phyloP scores from a whole-genome alignment of 1,140 invertebrate species.

The Zaprionus lachaisei region DNA sequence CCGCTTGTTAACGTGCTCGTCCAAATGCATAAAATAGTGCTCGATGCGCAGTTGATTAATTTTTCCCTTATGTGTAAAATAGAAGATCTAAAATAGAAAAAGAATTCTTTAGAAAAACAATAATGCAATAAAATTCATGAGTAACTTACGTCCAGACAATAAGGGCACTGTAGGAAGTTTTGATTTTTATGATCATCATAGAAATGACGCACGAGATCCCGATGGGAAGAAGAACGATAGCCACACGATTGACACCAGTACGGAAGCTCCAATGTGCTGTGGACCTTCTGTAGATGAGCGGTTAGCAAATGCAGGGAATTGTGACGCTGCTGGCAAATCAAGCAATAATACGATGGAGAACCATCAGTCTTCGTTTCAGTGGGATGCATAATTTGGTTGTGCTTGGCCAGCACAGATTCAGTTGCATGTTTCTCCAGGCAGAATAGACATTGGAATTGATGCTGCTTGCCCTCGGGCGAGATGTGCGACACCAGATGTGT shows the following conservation, averaged over 20 bases:
- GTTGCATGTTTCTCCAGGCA: slow-evolving; percentile 86
- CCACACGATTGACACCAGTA: slow-evolving; percentile 91
- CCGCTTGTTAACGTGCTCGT: slow-evolving; percentile 67
- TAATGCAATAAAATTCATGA: background rate
- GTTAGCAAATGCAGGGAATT: slow-evolving; percentile 87
- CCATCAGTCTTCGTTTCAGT: slow-evolving; percentile 86
- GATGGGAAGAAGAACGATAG: slow-evolving; percentile 91
- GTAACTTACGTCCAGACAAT: slow-evolving; percentile 88
- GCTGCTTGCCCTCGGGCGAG: slow-evolving; percentile 81
- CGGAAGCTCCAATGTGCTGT: slow-evolving; percentile 91
- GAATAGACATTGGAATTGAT: slow-evolving; percentile 86
- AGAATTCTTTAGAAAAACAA: background rate
- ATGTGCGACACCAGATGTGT: slow-evolving; percentile 89
- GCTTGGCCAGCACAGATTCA: slow-evolving; percentile 85
- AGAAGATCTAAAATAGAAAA: slow-evolving; percentile 62
- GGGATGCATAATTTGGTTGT: slow-evolving; percentile 87
- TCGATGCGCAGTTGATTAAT: slow-evolving; percentile 68
- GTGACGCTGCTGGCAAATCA: slow-evolving; percentile 88
- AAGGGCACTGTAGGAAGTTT: slow-evolving; percentile 89
- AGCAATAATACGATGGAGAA: slow-evolving; percentile 86
- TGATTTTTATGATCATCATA: slow-evolving; percentile 87
- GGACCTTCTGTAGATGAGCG: slow-evolving; percentile 90
- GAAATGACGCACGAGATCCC: slow-evolving; percentile 90
- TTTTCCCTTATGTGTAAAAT: slow-evolving; percentile 71
- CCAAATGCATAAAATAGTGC: slow-evolving; percentile 72